Conservation (phyloP, 1,140 invertebrate species). For the Drosophila quadrilineata region DNA sequence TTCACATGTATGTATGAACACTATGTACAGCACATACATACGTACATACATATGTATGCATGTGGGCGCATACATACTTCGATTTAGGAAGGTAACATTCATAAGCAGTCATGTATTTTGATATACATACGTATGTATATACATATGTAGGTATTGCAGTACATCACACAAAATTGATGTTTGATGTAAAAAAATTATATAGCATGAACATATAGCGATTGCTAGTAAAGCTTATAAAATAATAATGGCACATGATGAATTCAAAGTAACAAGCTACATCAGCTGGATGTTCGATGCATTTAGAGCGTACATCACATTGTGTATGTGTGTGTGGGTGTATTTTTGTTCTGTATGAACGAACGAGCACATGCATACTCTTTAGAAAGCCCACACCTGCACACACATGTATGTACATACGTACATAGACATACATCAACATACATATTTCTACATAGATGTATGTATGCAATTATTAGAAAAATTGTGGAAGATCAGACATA, state of each 20-base stretch:
- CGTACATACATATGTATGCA: constrained; percentile 6
- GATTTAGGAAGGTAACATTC: too few relatives aligned
- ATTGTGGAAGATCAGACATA: constrained; percentile 18
- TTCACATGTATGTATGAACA: background rate
- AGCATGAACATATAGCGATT: background rate
- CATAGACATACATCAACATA: background rate
- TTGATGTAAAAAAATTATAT: too few relatives aligned
- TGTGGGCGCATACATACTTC: background rate
- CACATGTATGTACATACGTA: constrained; percentile 1
- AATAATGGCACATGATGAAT: constrained; percentile 9
- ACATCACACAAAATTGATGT: too few relatives aligned
- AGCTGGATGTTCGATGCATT: background rate
- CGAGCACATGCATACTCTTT: constrained; percentile 23
- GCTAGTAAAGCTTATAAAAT: background rate
- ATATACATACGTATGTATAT: background rate
- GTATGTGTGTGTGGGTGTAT: background rate
- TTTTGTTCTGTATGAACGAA: background rate
- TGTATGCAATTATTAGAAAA: background rate
- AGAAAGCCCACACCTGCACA: too few relatives aligned
- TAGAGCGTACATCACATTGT: background rate
- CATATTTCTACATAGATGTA: background rate
- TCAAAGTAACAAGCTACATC: background rate
- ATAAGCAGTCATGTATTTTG: background rate
- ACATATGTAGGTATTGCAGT: too few relatives aligned
- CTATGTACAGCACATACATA: constrained; percentile 2